phyloP scores from a whole-genome alignment of 2,113 vertebrate species.

The Brachionichthys hirsutus region DNA sequence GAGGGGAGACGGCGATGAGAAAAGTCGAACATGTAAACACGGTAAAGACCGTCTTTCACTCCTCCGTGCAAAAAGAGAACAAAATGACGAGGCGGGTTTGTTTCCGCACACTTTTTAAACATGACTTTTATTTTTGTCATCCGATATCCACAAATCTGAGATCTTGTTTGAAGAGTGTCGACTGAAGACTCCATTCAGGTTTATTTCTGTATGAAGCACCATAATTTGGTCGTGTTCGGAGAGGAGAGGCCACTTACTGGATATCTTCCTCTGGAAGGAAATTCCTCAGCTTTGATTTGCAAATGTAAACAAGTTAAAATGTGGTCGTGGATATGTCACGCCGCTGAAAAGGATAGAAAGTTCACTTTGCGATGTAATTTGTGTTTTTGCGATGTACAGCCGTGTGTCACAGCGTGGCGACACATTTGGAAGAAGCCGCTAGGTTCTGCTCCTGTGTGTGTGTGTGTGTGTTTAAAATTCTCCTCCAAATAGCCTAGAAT shows the following conservation, averaged over 20 bases:
- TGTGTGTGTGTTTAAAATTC: slow-evolving; percentile 31
- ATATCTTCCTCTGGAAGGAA: slow-evolving; percentile 29
- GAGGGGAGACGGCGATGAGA: slow-evolving; percentile 44
- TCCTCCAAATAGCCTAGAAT: slow-evolving; percentile 34
- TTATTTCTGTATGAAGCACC: slow-evolving; percentile 35
- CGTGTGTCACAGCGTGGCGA: slow-evolving; percentile 8
- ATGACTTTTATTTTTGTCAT: background rate
- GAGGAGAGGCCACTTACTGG: slow-evolving; percentile 52
- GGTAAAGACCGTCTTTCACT: slow-evolving; percentile 1
- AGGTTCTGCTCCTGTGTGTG: slow-evolving; percentile 10
- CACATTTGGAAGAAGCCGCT: slow-evolving; percentile 14
- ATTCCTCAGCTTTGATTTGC: slow-evolving; percentile 36
- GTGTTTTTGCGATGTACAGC: background rate
- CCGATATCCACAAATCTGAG: background rate
- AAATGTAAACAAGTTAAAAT: slow-evolving; percentile 43
- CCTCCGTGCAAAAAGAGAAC: background rate
- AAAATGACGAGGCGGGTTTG: background rate
- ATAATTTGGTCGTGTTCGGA: slow-evolving; percentile 47
- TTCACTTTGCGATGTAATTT: background rate
- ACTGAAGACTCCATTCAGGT: slow-evolving; percentile 22
- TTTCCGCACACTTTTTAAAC: background rate
- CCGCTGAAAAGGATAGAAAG: slow-evolving; percentile 8
- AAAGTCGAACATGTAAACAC: slow-evolving; percentile 35
- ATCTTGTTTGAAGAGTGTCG: slow-evolving; percentile 33
- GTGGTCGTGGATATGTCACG: slow-evolving; percentile 16